phyloP scores from a whole-genome alignment of 37 sponge, comb jelly and placozoan genomes.

The Ianthella basta region DNA sequence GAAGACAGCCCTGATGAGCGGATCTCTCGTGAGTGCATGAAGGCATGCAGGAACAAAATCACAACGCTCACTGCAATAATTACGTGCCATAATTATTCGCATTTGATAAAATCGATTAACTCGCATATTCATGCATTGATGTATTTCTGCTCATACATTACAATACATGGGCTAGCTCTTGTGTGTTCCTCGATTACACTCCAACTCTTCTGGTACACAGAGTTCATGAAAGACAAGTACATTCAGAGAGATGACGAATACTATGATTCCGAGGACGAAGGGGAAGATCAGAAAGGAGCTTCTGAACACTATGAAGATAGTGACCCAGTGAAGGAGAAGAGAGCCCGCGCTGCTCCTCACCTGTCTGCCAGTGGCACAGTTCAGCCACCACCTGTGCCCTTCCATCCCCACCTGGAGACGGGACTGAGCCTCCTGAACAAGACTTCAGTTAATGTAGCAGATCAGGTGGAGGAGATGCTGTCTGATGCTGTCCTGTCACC shows the following conservation, averaged over 20 bases:
- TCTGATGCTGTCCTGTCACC: background rate
- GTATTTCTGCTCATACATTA: background rate
- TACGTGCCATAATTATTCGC: too few species aligned
- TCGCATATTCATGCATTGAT: too few species aligned
- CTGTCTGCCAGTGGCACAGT: background rate
- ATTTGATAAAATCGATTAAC: too few species aligned
- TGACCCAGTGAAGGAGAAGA: slow-evolving; percentile 28
- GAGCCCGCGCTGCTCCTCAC: slow-evolving; percentile 30
- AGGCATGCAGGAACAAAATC: too few species aligned
- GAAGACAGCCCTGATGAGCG: slow-evolving; percentile 77
- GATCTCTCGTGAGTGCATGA: slow-evolving; percentile 80
- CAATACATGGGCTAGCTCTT: too few species aligned
- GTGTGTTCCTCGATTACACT: background rate
- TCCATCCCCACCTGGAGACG: slow-evolving; percentile 56
- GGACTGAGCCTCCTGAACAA: slow-evolving; percentile 51
- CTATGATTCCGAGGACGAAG: slow-evolving; percentile 94
- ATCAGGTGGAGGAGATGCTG: background rate
- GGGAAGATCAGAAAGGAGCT: slow-evolving; percentile 15
- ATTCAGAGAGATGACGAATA: slow-evolving; percentile 81
- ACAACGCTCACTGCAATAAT: too few species aligned
- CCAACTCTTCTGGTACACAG: slow-evolving; percentile 21
- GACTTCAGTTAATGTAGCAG: background rate
- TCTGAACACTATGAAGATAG: slow-evolving; percentile 45
- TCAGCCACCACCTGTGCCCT: background rate
- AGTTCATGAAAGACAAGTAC: slow-evolving; percentile 72